Evolutionary conservation across 2,113 vertebrate species (phyloP), one percentile per base, ranked within the genome.

Genomic region (Tursiops truncatus): DNA sequence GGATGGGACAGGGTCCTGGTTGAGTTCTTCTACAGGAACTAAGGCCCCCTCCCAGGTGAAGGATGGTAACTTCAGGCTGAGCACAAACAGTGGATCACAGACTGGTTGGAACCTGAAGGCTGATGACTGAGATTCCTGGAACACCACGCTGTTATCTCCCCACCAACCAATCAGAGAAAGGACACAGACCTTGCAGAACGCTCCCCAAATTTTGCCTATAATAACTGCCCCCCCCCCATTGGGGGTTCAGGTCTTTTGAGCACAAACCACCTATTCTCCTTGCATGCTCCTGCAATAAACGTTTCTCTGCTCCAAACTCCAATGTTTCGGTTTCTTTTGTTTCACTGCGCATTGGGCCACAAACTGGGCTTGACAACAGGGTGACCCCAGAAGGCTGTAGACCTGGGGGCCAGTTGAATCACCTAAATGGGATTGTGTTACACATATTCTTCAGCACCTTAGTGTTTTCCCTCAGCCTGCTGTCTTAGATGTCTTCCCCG

Each of bases 361-460:
- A 31, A 56, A n/a, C 50, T n/a, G 50, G 33, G 11, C 33, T 79
- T 56, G 76, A n/a, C 6, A 56, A 14, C 11, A 56, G 33, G 47
- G 53, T 56, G 76, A 79, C 11, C 28, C 23, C 7, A 2, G 28
- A 79, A 83, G 36, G 10, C n/a, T 53, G 23, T n/a, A 36, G 53
- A 56, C 58, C 28, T 12, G 18, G 38, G 62, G 31, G 8, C 41
- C 4, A 41, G 68, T 20, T 9, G 25, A n/a, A 23, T 5, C 20
- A 21, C 14, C 44, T 71, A 20, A 60, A 21, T 33, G n/a, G 18
- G 36, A 56, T 5, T 17, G 23, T 31, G 50, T 41, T 44, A 5
- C 25, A 12, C 14, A 13, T 2, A 5, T 38, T 17, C 1, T 47
- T 62, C 6, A 3, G 28, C 0, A 28, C 23, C 2, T 63, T 33